phyloP scores from a whole-genome alignment of 2,888 invertebrate species.

The Agonum fuliginosum region DNA sequence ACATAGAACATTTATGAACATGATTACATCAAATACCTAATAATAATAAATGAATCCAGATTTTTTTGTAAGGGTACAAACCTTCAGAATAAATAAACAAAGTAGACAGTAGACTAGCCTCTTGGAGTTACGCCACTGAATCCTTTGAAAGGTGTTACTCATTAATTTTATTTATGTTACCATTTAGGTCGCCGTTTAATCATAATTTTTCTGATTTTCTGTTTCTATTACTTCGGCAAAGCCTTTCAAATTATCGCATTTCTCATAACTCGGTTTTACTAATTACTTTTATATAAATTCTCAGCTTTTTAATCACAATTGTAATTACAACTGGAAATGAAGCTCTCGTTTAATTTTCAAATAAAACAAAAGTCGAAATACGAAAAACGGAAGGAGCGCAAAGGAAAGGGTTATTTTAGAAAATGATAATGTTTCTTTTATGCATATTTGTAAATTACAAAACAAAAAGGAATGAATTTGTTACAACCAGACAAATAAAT shows the following conservation, averaged over 20 bases:
- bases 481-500: too few relatives aligned
- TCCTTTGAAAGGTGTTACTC: conserved; percentile 9
- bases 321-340: conserved; percentile 38
- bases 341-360: background rate
- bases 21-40: too few relatives aligned
- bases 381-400: background rate
- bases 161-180: conserved; percentile 33
- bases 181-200: conserved; percentile 27
- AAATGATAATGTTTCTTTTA: conserved; percentile 18
- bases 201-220: conserved; percentile 35
- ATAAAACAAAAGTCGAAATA: conserved; percentile 1
- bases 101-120: too few relatives aligned
- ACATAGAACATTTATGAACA: too few relatives aligned
- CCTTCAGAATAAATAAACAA: too few relatives aligned
- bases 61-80: too few relatives aligned
- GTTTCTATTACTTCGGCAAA: background rate
- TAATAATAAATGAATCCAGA: too few relatives aligned
- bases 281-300: conserved; percentile 48
- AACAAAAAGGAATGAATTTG: too few relatives aligned
- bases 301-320: conserved; percentile 46
- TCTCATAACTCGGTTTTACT: conserved; percentile 12
- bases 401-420: background rate
- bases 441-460: background rate
- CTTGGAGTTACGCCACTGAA: too few relatives aligned
- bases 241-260: conserved; percentile 25